phyloP scores from a whole-genome alignment of 2,888 invertebrate genomes.

The Lasioglossum zephyrum region DNA sequence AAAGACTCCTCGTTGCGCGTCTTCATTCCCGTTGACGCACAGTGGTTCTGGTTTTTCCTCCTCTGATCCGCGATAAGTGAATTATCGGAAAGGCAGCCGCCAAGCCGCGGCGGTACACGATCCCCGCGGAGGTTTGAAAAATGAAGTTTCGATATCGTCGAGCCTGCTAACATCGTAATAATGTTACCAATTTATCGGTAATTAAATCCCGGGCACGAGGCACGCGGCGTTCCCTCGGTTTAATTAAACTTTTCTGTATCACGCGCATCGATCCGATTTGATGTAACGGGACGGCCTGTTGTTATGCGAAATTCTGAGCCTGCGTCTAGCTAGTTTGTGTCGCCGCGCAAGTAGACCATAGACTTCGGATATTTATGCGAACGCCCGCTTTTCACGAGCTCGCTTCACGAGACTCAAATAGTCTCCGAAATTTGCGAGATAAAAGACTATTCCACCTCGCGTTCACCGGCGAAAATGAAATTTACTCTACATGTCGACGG shows the following conservation, averaged over 20 bases:
- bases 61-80: slow-evolving; percentile 21
- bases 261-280: slow-evolving; percentile 36
- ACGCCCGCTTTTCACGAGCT: not conserved
- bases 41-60: slow-evolving; percentile 18
- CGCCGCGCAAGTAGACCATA: not conserved
- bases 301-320: slow-evolving; percentile 15
- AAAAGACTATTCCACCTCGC: not conserved
- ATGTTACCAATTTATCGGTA: slow-evolving; percentile 51
- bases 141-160: slow-evolving; percentile 21
- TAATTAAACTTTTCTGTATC: slow-evolving; percentile 50
- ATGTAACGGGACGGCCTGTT: slow-evolving; percentile 21
- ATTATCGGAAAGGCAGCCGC: not conserved
- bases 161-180: slow-evolving; percentile 26
- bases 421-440: not conserved
- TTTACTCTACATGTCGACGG: not conserved
- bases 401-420: not conserved
- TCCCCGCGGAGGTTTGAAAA: not conserved
- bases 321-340: not conserved
- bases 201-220: slow-evolving; percentile 35
- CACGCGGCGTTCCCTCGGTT: slow-evolving; percentile 30
- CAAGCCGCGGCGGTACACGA: not conserved
- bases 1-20: not conserved
- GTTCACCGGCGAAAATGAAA: not conserved
- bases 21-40: not conserved
- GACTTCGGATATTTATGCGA: not conserved